Evolutionary conservation across 1,140 invertebrate species (phyloP), one percentile per base, ranked within the genome.

Genomic region (Cotesia glomerata): DNA sequence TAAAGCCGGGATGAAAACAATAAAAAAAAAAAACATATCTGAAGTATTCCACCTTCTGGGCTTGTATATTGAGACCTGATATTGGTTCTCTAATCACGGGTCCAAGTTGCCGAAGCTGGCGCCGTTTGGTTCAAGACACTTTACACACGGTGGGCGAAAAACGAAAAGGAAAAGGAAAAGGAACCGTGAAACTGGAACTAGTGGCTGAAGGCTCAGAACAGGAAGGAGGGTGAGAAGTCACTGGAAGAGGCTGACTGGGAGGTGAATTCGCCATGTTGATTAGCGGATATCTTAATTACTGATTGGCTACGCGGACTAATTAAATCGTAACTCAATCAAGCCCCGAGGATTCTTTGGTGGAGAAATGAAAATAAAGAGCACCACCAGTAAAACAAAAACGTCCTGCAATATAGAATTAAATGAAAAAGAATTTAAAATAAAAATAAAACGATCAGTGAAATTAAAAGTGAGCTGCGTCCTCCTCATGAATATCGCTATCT

Each of bases 291-390:
- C 82, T 85, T 84, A 85, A 84, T 84, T 83, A 82, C 77, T 78
- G 81, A 84, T 83, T 84, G 80, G 78, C 76, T 76, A 74, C 70
- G 76, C 79, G 78, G 79, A 77, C 82, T 83, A 85, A 85, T 85
- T 85, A 84, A 85, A 84, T 84, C 82, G 84, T 85, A 85, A 85
- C 81, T 85, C 84, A 84, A 85, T 83, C 83, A 80, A 71, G 76
- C 59, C 36, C 14, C 63, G 66, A 76, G 62, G 74, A 61, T 59
- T 66, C 74, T 72, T 64, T 80, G 68, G 39, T 70, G 7, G 5
- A 65, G 49, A 51, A 51, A 18, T n/a, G 34, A 65, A 63, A 39
- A 51, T 34, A 67, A 67, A 26, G 26, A 26, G 26, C 26, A 26
- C 26, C 26, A 67, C 39, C 11, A 54, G 52, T 14, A 14, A 65